Evolutionary conservation across 2,113 vertebrate species (phyloP), one percentile per base, ranked within the genome.

Genomic region (Sigmodon hispidus): DNA sequence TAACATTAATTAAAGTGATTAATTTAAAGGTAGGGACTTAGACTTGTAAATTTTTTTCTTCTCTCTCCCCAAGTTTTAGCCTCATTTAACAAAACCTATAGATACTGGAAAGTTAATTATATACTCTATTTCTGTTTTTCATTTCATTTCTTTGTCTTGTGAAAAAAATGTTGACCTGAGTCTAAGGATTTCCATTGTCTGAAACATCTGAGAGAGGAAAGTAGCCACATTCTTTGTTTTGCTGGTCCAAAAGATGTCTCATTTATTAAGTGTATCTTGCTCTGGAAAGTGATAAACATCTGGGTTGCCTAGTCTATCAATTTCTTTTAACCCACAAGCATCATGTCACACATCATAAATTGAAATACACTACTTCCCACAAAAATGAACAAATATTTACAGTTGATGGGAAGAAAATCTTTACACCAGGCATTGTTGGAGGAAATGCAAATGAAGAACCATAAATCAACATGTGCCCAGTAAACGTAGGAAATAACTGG

Each of bases 341-440:
- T 75, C n/a, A 17, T 40, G 65, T 36, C 45, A 26, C n/a, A 76
- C 21, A 75, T 70, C 76, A 77, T 77, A 85, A 93, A 76, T 11
- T 61, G 77, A 94, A 87, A 52, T 77, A 69, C 7, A 29, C 7
- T 90, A 76, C 15, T 96, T 50, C 84, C 48, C 67, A 72, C 15
- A 5, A 94, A n/a, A 48, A 69, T 87, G 22, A 96, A 67, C 81
- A 79, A 89, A 96, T 91, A 91, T 57, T 95, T 95, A 87, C 5
- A 86, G 87, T 22, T 84, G 50, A 79, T 69, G 69, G 29, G 36
- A 36, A 93, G 88, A 79, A 81, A 86, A 89, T 31, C 40, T 48
- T 80, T 40, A 70, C 22, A 80, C 45, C 11, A 76, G 45, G 22
- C 17, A 4, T 72, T 6, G 22, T 45, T n/a, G 59, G 52, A 73